phyloP scores from a whole-genome alignment of 2,113 vertebrate species.

The Takifugu flavidus region DNA sequence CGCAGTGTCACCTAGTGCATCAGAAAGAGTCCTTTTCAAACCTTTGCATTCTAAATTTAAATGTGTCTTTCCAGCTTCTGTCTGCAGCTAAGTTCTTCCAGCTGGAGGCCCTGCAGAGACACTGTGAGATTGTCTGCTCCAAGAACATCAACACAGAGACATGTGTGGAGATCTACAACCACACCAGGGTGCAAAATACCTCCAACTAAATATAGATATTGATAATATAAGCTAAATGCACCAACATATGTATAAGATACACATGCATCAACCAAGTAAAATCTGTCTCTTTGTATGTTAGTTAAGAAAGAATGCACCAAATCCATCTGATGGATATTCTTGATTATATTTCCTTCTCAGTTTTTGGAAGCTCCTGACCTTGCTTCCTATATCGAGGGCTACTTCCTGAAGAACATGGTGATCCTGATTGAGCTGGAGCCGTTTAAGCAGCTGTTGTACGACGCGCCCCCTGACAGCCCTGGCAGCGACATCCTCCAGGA shows the following conservation, averaged over 20 bases:
- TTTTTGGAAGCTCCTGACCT: slow-evolving; percentile 91
- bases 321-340: background rate
- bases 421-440: slow-evolving; percentile 94
- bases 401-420: slow-evolving; percentile 98
- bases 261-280: background rate
- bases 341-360: slow-evolving; percentile 56
- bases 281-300: too few species aligned
- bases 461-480: slow-evolving; percentile 82
- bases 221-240: background rate
- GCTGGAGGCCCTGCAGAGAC: slow-evolving; percentile 93
- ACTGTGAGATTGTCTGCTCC: slow-evolving; percentile 97
- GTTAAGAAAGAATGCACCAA: background rate
- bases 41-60: background rate
- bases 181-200: slow-evolving; percentile 86
- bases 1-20: background rate
- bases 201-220: background rate
- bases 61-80: slow-evolving; percentile 78
- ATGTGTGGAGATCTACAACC: slow-evolving; percentile 97
- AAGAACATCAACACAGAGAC: slow-evolving; percentile 97
- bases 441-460: slow-evolving; percentile 94
- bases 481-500: slow-evolving; percentile 86
- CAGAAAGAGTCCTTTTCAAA: background rate
- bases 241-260: background rate
- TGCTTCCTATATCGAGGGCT: slow-evolving; percentile 90
- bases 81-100: slow-evolving; percentile 99